A percentile compares a stretch with the other conserved stretches of the same genome.
Conservation (phyloP, 2,113 vertebrate genomes). For the Seriola quinqueradiata region DNA sequence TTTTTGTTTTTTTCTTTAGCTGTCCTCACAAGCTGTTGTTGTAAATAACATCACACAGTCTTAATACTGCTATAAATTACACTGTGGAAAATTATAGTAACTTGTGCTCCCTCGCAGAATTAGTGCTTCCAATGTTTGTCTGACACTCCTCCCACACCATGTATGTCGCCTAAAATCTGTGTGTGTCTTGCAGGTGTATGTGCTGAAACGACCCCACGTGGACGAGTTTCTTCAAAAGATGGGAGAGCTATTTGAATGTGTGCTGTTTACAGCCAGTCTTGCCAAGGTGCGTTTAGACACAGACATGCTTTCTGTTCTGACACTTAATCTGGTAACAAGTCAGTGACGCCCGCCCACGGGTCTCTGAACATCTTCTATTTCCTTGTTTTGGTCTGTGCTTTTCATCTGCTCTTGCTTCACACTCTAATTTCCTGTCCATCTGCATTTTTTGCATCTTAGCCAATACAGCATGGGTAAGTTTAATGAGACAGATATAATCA, state of each 20-base stretch:
- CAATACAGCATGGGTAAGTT: conserved; percentile 81
- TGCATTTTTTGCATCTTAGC: conserved; percentile 61
- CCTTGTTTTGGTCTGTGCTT: conserved; percentile 2
- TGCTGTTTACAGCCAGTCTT: conserved; percentile 98
- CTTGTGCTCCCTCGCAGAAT: neutral
- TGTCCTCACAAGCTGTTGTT: neutral
- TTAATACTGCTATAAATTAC: neutral
- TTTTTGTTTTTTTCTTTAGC: neutral
- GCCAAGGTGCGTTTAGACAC: conserved; percentile 90
- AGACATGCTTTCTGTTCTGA: neutral
- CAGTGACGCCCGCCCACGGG: neutral
- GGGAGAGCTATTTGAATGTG: conserved; percentile 98
- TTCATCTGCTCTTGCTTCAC: conserved; percentile 50
- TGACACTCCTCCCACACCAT: neutral
- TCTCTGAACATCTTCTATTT: neutral
- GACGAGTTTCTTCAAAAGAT: conserved; percentile 98
- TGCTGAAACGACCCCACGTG: conserved; percentile 96
- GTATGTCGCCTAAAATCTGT: neutral
- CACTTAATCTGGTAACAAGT: neutral
- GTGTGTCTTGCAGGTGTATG: conserved; percentile 91
- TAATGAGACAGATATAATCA: conserved; percentile 21
- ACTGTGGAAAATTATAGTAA: neutral
- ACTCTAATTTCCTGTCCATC: conserved; percentile 61
- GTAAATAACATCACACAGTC: neutral
- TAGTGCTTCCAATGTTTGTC: neutral